Evolutionary conservation across 2,888 invertebrate genomes (phyloP).

Genomic region (Drosophila koepferae): DNA sequence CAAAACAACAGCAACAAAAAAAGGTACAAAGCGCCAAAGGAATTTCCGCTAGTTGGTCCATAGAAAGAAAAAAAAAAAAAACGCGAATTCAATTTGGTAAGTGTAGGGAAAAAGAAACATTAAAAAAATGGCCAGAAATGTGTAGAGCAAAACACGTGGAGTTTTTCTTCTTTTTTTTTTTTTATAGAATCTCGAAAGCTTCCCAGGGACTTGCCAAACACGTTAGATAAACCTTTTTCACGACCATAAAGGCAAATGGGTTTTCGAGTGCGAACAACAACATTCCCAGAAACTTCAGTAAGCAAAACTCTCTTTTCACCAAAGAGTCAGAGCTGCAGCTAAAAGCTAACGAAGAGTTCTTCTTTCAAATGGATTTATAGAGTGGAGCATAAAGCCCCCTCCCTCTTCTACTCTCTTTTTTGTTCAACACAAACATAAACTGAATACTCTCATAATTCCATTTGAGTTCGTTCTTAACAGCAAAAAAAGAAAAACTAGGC

Average conservation of each 20-base stretch:
- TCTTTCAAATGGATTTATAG: constrained; percentile 2
- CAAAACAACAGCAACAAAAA: constrained; percentile 15
- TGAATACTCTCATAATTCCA: background rate
- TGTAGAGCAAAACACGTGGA: constrained; percentile 15
- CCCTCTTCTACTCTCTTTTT: background rate
- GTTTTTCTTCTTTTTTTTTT: constrained; percentile 9
- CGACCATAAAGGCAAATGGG: constrained; percentile 28
- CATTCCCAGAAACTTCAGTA: background rate
- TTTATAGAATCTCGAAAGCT: constrained; percentile 24
- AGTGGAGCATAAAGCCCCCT: too few relatives aligned
- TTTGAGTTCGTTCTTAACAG: constrained; percentile 3
- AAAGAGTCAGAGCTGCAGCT: background rate
- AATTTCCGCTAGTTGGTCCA: constrained; percentile 31
- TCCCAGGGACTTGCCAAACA: constrained; percentile 14
- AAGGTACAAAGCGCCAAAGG: constrained; percentile 30
- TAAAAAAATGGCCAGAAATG: constrained; percentile 8
- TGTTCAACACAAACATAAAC: background rate
- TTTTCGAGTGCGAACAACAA: constrained; percentile 9
- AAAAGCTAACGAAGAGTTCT: constrained; percentile 5
- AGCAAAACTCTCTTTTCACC: constrained; percentile 4
- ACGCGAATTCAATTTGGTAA: constrained; percentile 47
- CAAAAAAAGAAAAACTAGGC: background rate
- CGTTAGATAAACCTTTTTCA: constrained; percentile 28
- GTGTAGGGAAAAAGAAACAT: constrained; percentile 9
- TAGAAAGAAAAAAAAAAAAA: constrained; percentile 27